A percentile compares a stretch with the other conserved stretches of the same genome.
phyloP scores from a whole-genome alignment of 2,888 invertebrate genomes.

The Seira sanloemensis region DNA sequence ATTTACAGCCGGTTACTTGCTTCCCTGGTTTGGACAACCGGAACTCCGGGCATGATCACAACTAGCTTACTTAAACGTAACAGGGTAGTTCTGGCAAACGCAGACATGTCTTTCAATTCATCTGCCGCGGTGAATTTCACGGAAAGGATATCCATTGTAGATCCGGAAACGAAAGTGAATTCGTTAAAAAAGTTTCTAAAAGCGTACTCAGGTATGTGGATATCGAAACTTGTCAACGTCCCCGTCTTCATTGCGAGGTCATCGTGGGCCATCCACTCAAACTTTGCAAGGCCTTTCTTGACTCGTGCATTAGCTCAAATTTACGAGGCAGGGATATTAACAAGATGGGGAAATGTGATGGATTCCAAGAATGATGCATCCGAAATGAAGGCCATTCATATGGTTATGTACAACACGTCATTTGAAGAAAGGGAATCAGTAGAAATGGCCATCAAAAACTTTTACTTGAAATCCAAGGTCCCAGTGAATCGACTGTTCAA shows the following conservation, averaged over 20 bases:
- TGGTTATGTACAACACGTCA: not conserved
- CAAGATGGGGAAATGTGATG: not conserved
- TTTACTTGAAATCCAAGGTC: not conserved
- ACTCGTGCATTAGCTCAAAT: not conserved
- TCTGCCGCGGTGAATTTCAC: no score
- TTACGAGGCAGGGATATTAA: not conserved
- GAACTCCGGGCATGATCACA: no score
- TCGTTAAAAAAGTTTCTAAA: not conserved
- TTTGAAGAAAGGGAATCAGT: not conserved
- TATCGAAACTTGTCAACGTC: not conserved
- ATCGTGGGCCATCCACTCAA: not conserved
- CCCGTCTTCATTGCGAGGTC: not conserved
- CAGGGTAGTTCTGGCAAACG: no score
- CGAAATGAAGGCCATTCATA: not conserved
- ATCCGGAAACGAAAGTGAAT: not conserved
- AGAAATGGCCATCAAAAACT: not conserved
- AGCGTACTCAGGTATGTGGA: not conserved
- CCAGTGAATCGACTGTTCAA: not conserved
- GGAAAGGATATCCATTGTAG: not conserved
- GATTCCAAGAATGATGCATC: not conserved
- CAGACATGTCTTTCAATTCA: no score
- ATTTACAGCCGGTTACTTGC: no score
- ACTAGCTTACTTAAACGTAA: no score
- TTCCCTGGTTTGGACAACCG: no score
- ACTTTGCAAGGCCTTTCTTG: not conserved